These are phyloP conservation scores for Synergus japonicus DNA, from an alignment of 2,888 invertebrate genomes.

Conservation along the genomic window DNA sequence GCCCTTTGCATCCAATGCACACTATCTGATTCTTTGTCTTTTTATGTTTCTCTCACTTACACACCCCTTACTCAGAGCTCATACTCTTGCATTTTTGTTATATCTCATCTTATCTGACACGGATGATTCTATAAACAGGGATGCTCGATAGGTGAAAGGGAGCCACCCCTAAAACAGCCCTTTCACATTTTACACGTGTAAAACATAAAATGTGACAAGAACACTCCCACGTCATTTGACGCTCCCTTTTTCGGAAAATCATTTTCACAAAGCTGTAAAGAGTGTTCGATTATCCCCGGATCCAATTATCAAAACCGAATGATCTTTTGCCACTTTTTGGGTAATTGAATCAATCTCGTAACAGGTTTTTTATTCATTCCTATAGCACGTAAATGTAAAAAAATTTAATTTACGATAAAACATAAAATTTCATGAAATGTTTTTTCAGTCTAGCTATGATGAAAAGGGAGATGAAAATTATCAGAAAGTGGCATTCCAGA, in stretches of 20 bases:
- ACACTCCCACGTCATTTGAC: constrained; percentile 24
- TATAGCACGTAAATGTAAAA: too few species aligned
- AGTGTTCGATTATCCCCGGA: constrained; percentile 2
- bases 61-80: constrained; percentile 1
- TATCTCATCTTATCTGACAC: constrained; percentile 33
- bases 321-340: neutral
- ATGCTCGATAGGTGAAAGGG: constrained; percentile 28
- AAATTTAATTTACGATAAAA: too few species aligned
- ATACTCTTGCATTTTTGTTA: neutral
- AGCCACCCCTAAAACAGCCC: neutral
- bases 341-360: neutral
- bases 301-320: constrained; percentile 14
- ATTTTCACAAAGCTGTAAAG: constrained; percentile 8
- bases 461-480: neutral
- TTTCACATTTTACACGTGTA: constrained; percentile 29
- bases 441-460: neutral
- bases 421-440: neutral
- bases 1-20: constrained; percentile 21
- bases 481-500: constrained; percentile 2
- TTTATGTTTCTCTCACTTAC: constrained; percentile 1
- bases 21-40: constrained; percentile 23
- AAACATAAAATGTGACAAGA: constrained; percentile 26
- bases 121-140: constrained; percentile 30
- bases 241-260: constrained; percentile 24
- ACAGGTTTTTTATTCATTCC: neutral